Evolutionary conservation across 2,888 invertebrate genomes (phyloP).

Genomic region (Protula sp.): DNA sequence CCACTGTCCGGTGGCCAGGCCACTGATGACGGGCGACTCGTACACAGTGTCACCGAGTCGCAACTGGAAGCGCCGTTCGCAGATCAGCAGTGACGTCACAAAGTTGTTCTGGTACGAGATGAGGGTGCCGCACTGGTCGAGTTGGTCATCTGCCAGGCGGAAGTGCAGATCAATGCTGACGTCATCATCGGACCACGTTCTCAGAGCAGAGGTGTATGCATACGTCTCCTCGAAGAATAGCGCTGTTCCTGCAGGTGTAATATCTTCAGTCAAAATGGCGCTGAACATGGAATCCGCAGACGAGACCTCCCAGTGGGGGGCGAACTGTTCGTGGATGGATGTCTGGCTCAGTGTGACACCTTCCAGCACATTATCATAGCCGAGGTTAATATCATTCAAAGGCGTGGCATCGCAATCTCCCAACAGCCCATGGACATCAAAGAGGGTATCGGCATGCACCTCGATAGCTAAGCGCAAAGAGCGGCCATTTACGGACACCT

Average conservation of each 20-base stretch:
- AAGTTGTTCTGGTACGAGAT: too few relatives aligned
- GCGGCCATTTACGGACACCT: background rate
- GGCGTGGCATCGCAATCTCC: background rate
- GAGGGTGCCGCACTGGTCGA: conserved; percentile 23
- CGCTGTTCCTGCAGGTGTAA: background rate
- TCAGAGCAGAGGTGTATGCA: conserved; percentile 11
- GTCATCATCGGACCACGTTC: conserved; percentile 23
- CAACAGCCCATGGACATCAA: conserved; percentile 1
- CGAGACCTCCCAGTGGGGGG: conserved; percentile 22
- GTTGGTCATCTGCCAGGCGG: conserved; percentile 11
- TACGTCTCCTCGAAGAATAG: conserved; percentile 7
- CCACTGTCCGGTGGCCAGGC: too few relatives aligned
- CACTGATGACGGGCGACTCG: too few relatives aligned
- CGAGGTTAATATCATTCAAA: conserved; percentile 1
- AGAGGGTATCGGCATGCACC: background rate
- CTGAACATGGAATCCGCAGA: conserved; percentile 1
- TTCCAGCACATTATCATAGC: background rate
- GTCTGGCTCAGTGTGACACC: conserved; percentile 14
- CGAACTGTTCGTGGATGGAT: conserved; percentile 24
- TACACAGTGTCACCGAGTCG: too few relatives aligned
- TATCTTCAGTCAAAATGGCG: background rate
- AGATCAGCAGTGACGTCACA: too few relatives aligned
- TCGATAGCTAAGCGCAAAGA: background rate
- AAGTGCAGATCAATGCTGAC: conserved; percentile 31
- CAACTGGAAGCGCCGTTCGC: too few relatives aligned